Evolutionary conservation across 1,140 invertebrate species (phyloP).

Genomic region (Trichonephila inaurata): DNA sequence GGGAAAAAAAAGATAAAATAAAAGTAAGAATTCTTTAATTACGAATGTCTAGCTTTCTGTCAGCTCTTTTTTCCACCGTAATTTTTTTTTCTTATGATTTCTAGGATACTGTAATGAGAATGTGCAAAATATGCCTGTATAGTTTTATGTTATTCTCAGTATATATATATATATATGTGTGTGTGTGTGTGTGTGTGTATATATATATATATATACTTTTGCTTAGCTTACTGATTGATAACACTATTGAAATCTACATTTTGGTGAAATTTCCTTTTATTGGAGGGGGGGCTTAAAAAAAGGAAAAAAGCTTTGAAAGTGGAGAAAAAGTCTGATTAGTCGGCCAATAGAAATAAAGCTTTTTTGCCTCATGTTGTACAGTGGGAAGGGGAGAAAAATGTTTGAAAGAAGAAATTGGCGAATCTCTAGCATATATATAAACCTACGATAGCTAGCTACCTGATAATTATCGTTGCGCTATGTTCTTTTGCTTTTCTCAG

Average conservation of each 20-base stretch:
- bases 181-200: no score
- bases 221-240: not conserved
- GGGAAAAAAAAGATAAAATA: not conserved
- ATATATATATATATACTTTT: not conserved
- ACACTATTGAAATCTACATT: not conserved
- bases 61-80: not conserved
- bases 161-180: not conserved
- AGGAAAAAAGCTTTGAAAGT: not conserved
- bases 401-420: not conserved
- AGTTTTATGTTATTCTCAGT: not conserved
- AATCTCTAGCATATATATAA: not conserved
- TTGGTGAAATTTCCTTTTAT: not conserved
- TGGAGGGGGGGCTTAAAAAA: not conserved
- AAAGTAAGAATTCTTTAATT: conserved; percentile 6
- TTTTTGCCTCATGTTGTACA: not conserved
- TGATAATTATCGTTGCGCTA: conserved; percentile 37
- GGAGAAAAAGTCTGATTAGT: not conserved
- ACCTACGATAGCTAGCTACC: not conserved
- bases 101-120: not conserved
- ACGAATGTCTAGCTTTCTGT: not conserved
- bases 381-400: not conserved
- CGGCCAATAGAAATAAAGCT: not conserved
- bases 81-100: not conserved
- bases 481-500: not conserved
- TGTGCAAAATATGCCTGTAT: not conserved